Evolutionary conservation across 2,888 invertebrate species (phyloP).

Genomic region (Bellardia bayeri): DNA sequence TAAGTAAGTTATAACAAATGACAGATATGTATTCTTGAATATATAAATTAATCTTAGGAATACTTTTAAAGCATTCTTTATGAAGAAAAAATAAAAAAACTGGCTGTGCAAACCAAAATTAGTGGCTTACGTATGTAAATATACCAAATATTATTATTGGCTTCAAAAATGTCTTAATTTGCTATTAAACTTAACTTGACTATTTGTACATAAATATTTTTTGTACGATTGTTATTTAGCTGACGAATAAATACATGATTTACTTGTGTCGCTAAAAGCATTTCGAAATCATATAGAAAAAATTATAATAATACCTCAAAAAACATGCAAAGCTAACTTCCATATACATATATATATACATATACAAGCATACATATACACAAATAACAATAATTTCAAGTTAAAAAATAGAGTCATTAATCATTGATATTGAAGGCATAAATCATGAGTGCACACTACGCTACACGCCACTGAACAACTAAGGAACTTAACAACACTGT

Average conservation of each 20-base stretch:
- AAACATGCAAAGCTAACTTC: not conserved
- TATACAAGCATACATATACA: not conserved
- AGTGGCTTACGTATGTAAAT: too few species aligned
- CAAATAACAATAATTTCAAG: conserved; percentile 57
- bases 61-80: too few species aligned
- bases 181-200: not conserved
- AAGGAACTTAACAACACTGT: not conserved
- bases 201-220: not conserved
- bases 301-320: conserved; percentile 19
- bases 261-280: conserved; percentile 24
- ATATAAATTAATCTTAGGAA: too few species aligned
- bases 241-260: conserved; percentile 20
- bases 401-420: conserved; percentile 64
- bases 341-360: not conserved
- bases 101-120: too few species aligned
- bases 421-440: conserved; percentile 71
- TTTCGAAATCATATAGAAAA: conserved; percentile 21
- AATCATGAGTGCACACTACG: conserved; percentile 58
- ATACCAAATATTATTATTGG: too few species aligned
- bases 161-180: too few species aligned
- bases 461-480: conserved; percentile 4
- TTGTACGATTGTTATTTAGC: not conserved
- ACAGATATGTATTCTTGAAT: too few species aligned
- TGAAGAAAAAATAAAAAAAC: too few species aligned
- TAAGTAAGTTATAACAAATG: too few species aligned